Conservation (phyloP, 1,140 invertebrate species). For the Zelostemma sp. region DNA sequence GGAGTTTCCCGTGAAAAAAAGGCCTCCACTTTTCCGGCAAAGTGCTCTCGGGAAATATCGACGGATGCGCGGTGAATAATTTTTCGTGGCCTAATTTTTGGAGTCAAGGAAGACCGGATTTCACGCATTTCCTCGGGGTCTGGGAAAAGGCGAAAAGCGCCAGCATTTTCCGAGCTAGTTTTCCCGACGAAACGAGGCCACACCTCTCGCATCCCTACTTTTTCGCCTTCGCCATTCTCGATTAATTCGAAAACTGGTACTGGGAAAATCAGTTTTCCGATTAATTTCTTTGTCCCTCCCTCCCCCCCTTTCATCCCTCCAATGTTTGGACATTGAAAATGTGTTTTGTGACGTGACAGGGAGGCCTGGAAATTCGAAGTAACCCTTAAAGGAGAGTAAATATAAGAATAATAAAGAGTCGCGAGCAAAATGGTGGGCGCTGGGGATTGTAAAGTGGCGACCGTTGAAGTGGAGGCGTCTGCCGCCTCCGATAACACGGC, state of each 20-base stretch:
- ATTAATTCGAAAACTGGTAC: background rate
- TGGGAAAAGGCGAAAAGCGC: too few relatives aligned
- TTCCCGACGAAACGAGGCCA: too few relatives aligned
- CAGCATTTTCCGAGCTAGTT: too few relatives aligned
- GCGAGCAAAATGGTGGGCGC: constrained; percentile 73
- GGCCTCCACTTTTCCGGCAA: constrained; percentile 6
- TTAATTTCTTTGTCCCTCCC: too few relatives aligned
- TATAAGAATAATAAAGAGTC: constrained; percentile 26
- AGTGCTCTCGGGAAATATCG: background rate
- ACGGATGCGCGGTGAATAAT: background rate
- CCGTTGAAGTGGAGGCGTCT: constrained; percentile 81
- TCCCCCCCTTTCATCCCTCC: too few relatives aligned
- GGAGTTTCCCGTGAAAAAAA: background rate
- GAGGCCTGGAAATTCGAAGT: background rate
- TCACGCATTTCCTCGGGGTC: too few relatives aligned
- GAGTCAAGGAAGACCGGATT: too few relatives aligned
- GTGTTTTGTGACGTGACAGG: background rate
- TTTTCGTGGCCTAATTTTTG: too few relatives aligned
- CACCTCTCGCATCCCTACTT: background rate
- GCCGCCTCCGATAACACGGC: constrained; percentile 83
- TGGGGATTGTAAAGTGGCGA: constrained; percentile 87
- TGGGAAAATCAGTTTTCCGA: background rate
- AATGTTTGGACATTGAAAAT: background rate
- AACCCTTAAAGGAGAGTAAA: background rate
- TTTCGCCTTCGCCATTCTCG: background rate